These are phyloP conservation scores for Meandrina meandrites DNA, from an alignment of 92 coral and sea anemone species.

Conservation along the genomic window DNA sequence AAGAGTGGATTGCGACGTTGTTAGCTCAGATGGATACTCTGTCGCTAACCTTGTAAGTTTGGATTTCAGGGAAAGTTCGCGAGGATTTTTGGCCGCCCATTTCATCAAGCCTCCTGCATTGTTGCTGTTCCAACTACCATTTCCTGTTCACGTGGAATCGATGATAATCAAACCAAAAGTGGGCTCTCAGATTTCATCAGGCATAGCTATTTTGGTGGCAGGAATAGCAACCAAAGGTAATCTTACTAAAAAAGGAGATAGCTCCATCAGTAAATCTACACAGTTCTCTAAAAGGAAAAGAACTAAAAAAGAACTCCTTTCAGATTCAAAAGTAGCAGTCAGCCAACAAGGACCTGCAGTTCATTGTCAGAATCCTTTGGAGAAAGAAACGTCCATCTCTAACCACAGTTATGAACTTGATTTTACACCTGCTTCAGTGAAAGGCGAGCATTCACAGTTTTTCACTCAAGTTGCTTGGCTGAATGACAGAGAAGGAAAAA, in stretches of 20 bases:
- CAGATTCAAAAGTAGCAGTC: neutral
- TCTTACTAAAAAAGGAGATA: neutral
- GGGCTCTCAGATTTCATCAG: slow-evolving; percentile 88
- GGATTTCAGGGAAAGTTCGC: slow-evolving; percentile 61
- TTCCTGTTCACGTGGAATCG: slow-evolving; percentile 79
- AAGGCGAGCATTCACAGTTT: slow-evolving; percentile 56
- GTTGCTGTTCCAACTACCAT: slow-evolving; percentile 80
- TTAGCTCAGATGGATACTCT: slow-evolving; percentile 87
- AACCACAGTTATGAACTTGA: slow-evolving; percentile 51
- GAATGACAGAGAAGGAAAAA: slow-evolving; percentile 61
- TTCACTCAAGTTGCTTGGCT: slow-evolving; percentile 76
- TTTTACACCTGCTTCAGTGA: slow-evolving; percentile 69
- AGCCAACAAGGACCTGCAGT: neutral
- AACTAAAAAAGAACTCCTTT: neutral
- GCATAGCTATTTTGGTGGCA: slow-evolving; percentile 86
- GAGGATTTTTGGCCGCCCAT: slow-evolving; percentile 90
- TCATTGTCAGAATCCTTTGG: neutral
- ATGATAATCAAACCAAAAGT: slow-evolving; percentile 84
- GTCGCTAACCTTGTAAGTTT: slow-evolving; percentile 72
- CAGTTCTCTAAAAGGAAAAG: neutral
- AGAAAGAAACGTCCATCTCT: neutral
- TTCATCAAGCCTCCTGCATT: slow-evolving; percentile 86
- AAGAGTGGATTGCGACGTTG: slow-evolving; percentile 72
- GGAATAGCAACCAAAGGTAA: slow-evolving; percentile 42
- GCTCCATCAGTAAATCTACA: neutral